phyloP scores from a whole-genome alignment of 2,797 vertebrate species.

The Necrosyrtes monachus region DNA sequence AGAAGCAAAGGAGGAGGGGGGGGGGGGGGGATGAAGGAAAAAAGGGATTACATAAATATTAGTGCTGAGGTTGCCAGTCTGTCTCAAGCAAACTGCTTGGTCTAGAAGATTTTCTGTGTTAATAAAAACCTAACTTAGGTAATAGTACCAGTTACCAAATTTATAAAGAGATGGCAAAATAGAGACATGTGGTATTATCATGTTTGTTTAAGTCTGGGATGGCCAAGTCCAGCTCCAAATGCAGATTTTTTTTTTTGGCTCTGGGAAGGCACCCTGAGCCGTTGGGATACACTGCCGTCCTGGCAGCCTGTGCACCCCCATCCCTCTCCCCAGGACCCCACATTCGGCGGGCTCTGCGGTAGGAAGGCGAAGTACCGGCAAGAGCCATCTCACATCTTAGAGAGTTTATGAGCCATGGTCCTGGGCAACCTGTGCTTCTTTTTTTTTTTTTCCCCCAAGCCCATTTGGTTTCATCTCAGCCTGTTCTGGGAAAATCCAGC shows the following conservation, averaged over 20 bases:
- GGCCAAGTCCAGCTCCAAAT: neutral
- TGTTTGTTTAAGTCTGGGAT: neutral
- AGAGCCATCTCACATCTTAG: neutral
- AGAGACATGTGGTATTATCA: neutral
- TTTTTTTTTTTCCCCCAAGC: neutral
- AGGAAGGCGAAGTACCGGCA: neutral
- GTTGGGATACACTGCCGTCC: neutral
- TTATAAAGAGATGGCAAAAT: neutral
- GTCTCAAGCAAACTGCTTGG: neutral
- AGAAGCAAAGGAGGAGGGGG: neutral
- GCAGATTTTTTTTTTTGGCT: neutral
- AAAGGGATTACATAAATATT: neutral
- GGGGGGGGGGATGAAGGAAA: no score
- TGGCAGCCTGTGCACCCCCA: neutral
- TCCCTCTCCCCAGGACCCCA: neutral
- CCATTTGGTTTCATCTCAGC: neutral
- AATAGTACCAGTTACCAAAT: neutral
- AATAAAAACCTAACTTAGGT: neutral
- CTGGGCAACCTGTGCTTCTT: neutral
- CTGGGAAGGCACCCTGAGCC: neutral
- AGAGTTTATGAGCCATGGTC: neutral
- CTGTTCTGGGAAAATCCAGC: neutral
- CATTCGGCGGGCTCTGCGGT: accelerated
- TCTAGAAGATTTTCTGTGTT: neutral
- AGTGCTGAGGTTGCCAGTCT: neutral